These are phyloP conservation scores for Hoplostethus mediterraneus DNA, from an alignment of 2,797 vertebrate genomes.

Conservation along the genomic window DNA sequence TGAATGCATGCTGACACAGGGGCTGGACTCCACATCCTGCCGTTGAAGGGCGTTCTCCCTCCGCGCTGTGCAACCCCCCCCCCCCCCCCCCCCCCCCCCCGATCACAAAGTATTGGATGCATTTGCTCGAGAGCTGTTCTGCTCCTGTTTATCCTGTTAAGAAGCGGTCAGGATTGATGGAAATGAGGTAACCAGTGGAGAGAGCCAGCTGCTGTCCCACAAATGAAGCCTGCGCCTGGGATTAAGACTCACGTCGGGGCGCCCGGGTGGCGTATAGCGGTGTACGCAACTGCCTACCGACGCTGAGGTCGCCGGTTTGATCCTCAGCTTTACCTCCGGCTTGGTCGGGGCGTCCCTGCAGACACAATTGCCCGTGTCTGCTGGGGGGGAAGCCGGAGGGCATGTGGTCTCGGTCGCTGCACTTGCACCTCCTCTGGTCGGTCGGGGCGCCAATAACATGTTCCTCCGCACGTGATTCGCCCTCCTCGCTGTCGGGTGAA, in stretches of 20 bases:
- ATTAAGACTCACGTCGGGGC: constrained; percentile 10
- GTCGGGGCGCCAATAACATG: no score
- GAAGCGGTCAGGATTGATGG: constrained; percentile 46
- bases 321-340: no score
- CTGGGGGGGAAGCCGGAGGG: no score
- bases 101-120: constrained; percentile 51
- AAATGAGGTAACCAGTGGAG: constrained; percentile 33
- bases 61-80: constrained; percentile 36
- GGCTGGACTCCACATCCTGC: constrained; percentile 1
- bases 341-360: no score
- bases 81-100: constrained; percentile 40
- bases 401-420: no score
- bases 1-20: constrained; percentile 2
- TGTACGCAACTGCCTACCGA: no score
- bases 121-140: constrained; percentile 63
- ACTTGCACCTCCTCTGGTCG: no score
- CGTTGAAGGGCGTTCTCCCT: constrained; percentile 40
- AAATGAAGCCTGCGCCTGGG: constrained; percentile 8
- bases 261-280: no score
- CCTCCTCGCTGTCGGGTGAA: no score
- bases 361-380: no score
- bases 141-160: constrained; percentile 60
- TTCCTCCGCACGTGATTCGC: no score
- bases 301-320: no score
- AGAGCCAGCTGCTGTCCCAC: constrained; percentile 32